Percentiles rank a stretch among this genome's conserved stretches.
These are phyloP conservation scores for Micrasema minimum DNA, from an alignment of 1,140 invertebrate genomes.

Conservation along the genomic window DNA sequence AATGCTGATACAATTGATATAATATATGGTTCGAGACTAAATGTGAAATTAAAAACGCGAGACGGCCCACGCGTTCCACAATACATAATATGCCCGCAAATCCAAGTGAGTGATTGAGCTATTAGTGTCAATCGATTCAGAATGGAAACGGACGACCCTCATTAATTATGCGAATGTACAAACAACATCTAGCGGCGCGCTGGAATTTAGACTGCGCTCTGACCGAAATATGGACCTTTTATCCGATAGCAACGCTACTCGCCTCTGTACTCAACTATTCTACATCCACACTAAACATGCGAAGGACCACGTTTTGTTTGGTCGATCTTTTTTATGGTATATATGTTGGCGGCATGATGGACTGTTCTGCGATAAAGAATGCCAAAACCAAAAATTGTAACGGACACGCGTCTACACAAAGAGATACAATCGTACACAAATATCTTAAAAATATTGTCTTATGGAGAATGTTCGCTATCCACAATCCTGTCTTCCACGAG, in stretches of 20 bases:
- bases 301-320: too few relatives aligned
- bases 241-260: background rate
- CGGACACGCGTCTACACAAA: background rate
- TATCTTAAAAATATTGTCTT: too few relatives aligned
- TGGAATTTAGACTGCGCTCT: constrained; percentile 36
- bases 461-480: too few relatives aligned
- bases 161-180: constrained; percentile 44
- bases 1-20: constrained; percentile 32
- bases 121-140: constrained; percentile 52
- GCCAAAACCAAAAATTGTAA: background rate
- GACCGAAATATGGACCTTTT: constrained; percentile 29
- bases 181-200: constrained; percentile 13
- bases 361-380: background rate
- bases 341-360: background rate
- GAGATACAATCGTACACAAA: background rate
- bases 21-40: constrained; percentile 32
- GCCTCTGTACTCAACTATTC: too few relatives aligned
- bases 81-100: constrained; percentile 45
- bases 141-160: constrained; percentile 51
- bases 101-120: constrained; percentile 43
- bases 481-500: too few relatives aligned
- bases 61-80: constrained; percentile 45
- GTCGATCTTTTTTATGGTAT: background rate
- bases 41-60: constrained; percentile 30
- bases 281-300: too few relatives aligned